Conservation (phyloP, 2,888 invertebrate genomes). For the Acanthopleura granulata region DNA sequence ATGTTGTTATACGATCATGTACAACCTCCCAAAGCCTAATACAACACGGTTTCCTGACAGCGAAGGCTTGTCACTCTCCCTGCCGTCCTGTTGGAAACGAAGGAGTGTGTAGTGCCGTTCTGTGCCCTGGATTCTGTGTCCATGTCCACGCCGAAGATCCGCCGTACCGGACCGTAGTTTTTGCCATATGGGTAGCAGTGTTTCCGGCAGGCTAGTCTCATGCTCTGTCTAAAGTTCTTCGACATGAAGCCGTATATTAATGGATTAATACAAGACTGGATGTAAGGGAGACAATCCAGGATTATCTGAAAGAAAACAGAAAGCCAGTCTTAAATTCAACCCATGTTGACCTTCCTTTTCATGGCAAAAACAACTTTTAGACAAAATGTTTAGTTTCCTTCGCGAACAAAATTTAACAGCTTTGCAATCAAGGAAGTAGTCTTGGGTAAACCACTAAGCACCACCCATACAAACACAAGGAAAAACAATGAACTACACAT, state of each 20-base stretch:
- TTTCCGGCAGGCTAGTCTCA: background rate
- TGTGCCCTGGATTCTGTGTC: background rate
- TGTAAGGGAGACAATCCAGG: slow-evolving; percentile 52
- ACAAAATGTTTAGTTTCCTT: too few species aligned
- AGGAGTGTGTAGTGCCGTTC: background rate
- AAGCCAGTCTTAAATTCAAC: too few species aligned
- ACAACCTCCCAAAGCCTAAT: too few species aligned
- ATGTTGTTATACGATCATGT: too few species aligned
- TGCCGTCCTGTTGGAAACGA: background rate
- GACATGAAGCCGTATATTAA: slow-evolving; percentile 59
- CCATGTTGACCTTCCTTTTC: too few species aligned
- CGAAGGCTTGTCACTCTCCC: background rate
- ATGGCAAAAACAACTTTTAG: too few species aligned
- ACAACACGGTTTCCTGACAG: too few species aligned
- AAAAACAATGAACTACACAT: too few species aligned
- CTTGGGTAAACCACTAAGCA: too few species aligned
- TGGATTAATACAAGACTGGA: slow-evolving; percentile 58
- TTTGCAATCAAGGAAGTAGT: too few species aligned
- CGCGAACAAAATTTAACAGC: too few species aligned
- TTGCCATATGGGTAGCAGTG: background rate
- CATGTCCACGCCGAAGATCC: background rate
- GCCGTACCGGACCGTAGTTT: background rate
- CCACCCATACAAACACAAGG: too few species aligned
- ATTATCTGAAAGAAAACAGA: slow-evolving; percentile 42
- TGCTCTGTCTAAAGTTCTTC: slow-evolving; percentile 39